Evolutionary conservation across 2,888 invertebrate genomes (phyloP).

Genomic region (Pinctada fucata): DNA sequence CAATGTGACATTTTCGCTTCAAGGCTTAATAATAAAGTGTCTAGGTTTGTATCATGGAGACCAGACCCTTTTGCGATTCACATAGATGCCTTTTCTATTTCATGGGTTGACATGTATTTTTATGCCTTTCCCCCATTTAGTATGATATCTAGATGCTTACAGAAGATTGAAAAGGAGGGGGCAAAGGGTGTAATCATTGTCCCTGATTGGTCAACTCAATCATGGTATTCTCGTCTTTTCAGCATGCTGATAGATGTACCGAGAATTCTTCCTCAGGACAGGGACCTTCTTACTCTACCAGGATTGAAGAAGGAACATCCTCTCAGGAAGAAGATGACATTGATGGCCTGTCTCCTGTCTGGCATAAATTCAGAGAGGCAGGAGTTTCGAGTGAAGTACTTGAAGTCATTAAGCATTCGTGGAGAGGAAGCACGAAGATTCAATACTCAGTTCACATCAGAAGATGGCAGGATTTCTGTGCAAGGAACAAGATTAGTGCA

Average conservation of each 20-base stretch:
- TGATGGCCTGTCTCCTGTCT: neutral
- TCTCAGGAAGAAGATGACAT: neutral
- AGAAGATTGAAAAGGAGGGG: neutral
- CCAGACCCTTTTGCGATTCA: neutral
- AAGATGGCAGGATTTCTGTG: neutral
- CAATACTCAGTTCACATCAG: neutral
- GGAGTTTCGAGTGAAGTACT: neutral
- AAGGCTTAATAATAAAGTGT: neutral
- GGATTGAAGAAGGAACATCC: neutral
- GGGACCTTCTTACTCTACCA: too few relatives aligned
- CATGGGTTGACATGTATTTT: neutral
- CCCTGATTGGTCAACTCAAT: neutral
- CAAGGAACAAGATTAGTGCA: too few relatives aligned
- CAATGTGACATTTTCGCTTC: neutral
- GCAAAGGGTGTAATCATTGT: neutral
- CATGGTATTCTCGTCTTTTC: neutral
- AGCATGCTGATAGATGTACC: constrained; percentile 18
- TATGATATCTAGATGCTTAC: neutral
- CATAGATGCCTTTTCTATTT: neutral
- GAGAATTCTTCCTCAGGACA: constrained; percentile 9
- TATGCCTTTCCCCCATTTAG: neutral
- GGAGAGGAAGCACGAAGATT: neutral
- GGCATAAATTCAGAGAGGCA: neutral
- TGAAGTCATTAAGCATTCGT: neutral
- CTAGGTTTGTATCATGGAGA: neutral